A percentile compares a stretch with the other conserved stretches of the same genome.
phyloP scores from a whole-genome alignment of 2,888 invertebrate genomes.

The Xestia ashworthii region DNA sequence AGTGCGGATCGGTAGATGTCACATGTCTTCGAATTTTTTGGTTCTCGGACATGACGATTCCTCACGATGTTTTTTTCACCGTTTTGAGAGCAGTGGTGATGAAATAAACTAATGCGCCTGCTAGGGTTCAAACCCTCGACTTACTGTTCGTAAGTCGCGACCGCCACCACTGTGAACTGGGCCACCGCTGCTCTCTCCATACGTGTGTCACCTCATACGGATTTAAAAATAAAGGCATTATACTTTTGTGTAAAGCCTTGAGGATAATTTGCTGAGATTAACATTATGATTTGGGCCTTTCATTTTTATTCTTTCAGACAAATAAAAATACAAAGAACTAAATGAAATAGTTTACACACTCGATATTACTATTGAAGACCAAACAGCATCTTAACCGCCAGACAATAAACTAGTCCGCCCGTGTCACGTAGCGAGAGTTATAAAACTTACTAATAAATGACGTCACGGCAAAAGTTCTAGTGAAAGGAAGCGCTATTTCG shows the following conservation, averaged over 20 bases:
- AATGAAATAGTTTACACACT: background rate
- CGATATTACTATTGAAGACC: background rate
- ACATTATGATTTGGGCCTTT: background rate
- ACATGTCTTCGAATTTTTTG: too few relatives aligned
- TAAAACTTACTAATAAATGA: constrained; percentile 44
- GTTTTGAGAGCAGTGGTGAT: too few relatives aligned
- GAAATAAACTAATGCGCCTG: too few relatives aligned
- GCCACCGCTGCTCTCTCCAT: too few relatives aligned
- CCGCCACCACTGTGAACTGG: too few relatives aligned
- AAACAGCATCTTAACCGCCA: background rate
- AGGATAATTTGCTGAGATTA: background rate
- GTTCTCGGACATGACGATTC: too few relatives aligned
- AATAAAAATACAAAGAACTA: background rate
- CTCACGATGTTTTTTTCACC: too few relatives aligned
- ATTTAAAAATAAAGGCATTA: too few relatives aligned
- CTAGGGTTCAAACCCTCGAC: too few relatives aligned
- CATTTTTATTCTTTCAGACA: background rate
- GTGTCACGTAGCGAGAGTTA: constrained; percentile 10
- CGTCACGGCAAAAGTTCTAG: constrained; percentile 35
- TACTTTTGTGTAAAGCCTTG: background rate
- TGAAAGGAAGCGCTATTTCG: constrained; percentile 49
- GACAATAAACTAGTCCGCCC: constrained; percentile 1
- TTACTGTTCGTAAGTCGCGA: too few relatives aligned
- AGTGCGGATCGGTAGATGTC: too few relatives aligned
- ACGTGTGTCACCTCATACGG: too few relatives aligned